Evolutionary conservation across 92 coral and sea anemone genomes (phyloP).

Genomic region (Siderastrea siderea): DNA sequence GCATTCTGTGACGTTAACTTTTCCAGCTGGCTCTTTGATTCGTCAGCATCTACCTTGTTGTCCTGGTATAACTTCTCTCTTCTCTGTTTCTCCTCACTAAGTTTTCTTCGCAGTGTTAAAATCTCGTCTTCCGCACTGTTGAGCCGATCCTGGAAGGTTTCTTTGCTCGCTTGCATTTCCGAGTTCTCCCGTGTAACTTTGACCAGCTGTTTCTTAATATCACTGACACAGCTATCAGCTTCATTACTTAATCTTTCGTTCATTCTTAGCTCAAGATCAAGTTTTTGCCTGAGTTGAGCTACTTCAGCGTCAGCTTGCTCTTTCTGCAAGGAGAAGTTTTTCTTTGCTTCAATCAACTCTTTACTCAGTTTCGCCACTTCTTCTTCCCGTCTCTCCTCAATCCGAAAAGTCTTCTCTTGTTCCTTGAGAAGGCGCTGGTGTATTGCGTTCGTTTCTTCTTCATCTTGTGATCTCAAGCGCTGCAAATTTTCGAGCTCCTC

Average conservation of each 20-base stretch:
- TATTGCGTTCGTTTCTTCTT: slow-evolving; percentile 56
- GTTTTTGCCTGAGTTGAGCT: slow-evolving; percentile 80
- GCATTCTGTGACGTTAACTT: slow-evolving; percentile 71
- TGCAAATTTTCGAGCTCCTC: slow-evolving; percentile 58
- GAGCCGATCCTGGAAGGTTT: slow-evolving; percentile 59
- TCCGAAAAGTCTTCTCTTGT: slow-evolving; percentile 50
- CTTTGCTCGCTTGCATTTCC: slow-evolving; percentile 63
- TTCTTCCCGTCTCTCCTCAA: slow-evolving; percentile 74
- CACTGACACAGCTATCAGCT: slow-evolving; percentile 81
- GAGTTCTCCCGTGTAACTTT: slow-evolving; percentile 59
- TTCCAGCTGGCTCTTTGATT: slow-evolving; percentile 62
- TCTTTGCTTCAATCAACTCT: slow-evolving; percentile 67
- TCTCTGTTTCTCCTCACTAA: slow-evolving; percentile 58
- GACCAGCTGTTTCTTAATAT: slow-evolving; percentile 72
- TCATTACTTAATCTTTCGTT: slow-evolving; percentile 86
- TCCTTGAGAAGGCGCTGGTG: slow-evolving; percentile 74
- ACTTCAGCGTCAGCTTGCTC: slow-evolving; percentile 74
- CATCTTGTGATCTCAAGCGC: slow-evolving; percentile 47
- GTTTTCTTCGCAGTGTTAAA: slow-evolving; percentile 52
- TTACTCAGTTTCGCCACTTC: slow-evolving; percentile 68
- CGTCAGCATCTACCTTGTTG: slow-evolving; percentile 67
- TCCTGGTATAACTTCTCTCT: slow-evolving; percentile 52
- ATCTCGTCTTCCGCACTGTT: slow-evolving; percentile 73
- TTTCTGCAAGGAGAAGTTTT: slow-evolving; percentile 49
- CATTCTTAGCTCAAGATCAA: slow-evolving; percentile 71